phyloP scores from a whole-genome alignment of 1,140 invertebrate genomes.

The Lordiphosa mommai region DNA sequence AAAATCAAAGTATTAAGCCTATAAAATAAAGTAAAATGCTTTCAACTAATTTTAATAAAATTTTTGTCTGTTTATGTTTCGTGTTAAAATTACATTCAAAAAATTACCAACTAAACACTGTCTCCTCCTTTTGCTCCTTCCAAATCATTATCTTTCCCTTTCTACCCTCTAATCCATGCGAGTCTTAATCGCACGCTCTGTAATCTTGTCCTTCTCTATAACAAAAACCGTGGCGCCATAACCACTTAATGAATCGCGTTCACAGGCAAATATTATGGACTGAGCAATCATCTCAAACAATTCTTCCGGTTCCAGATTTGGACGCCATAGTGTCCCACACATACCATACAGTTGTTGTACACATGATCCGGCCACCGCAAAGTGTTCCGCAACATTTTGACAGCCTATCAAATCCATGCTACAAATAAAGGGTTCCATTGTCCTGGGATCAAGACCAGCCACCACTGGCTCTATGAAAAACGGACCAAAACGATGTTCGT shows the following conservation, averaged over 20 bases:
- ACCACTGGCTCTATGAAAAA: constrained; percentile 98
- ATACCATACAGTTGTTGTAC: constrained; percentile 97
- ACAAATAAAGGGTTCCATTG: constrained; percentile 93
- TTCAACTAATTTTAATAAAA: no score
- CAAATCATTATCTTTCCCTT: no score
- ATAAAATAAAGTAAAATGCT: no score
- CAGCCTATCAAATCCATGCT: constrained; percentile 97
- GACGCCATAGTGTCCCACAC: constrained; percentile 97
- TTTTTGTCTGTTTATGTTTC: no score
- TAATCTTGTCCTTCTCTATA: constrained; percentile 97
- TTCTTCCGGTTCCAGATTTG: constrained; percentile 93
- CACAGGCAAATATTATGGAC: constrained; percentile 96
- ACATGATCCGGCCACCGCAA: constrained; percentile 97
- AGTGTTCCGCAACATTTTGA: constrained; percentile 93
- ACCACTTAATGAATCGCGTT: constrained; percentile 97
- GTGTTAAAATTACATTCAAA: no score
- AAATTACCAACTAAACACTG: no score
- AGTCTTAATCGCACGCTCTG: constrained; percentile 91
- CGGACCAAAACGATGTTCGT: constrained; percentile 97
- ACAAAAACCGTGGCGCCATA: constrained; percentile 98
- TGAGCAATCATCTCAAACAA: constrained; percentile 97
- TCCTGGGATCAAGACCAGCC: constrained; percentile 94
- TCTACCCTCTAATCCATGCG: constrained; percentile 91
- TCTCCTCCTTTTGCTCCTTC: no score
- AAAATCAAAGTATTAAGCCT: no score